Evolutionary conservation across 2,797 vertebrate genomes (phyloP), one percentile per base, ranked within the genome.

Genomic region (Meriones psammophilus): DNA sequence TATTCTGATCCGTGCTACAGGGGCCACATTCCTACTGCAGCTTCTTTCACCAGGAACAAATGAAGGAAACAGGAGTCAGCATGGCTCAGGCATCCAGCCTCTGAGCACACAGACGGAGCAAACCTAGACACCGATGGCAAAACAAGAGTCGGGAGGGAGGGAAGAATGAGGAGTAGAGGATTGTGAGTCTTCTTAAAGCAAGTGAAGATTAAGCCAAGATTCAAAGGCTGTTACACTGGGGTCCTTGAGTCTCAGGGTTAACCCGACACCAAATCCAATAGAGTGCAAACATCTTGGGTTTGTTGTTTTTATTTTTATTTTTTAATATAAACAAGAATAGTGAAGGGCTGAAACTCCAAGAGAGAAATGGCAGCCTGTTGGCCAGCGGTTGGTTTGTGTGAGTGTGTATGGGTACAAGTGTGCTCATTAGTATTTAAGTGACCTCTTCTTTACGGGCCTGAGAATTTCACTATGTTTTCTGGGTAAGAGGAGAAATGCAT

Each of bases 1-100:
- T 28, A 18, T 0, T 0, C 2, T 0, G 1, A 1, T 5, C 39
- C 30, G 14, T 0, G 0, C 0, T 8, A 36, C 58, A 9, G 8
- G 71, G 5, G 3, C 5, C 30, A 26, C 1, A 24, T 30, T 39
- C 69, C 20, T 1, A 1, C 30, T 87, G 17, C 39, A 0, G 15
- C 36, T 39, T 93, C 46, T 42, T 85, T 64, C 86, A 78, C 20
- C 62, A 77, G 5, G 3, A 56, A 5, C 42, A 71, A 81, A 64
- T 10, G 33, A 78, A 88, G 2, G 60, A 64, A 78, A 77, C 56
- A 39, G 60, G 3, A 5, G 15, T 54, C 13, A 66, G 64, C 36
- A 42, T 42, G 22, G 4, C 10, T 33, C 6, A 24, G 3, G 2
- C 2, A 3, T 2, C 77, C 8, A 22, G 58, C 3, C 8, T 30